Evolutionary conservation across 2,888 invertebrate species (phyloP).

Genomic region (Ormyrus labotus): DNA sequence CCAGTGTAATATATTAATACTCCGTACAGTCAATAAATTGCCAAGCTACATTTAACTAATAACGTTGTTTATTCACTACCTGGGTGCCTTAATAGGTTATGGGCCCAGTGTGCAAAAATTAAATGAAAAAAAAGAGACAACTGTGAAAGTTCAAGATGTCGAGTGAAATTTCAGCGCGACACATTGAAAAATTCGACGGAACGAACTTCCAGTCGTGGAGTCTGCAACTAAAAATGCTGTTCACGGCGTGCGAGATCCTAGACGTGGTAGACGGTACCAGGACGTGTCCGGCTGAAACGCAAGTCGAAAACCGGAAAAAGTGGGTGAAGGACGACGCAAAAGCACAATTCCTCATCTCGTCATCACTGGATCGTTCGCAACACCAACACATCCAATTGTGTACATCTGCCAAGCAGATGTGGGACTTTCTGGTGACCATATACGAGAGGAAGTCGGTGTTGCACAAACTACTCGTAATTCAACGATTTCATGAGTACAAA

Average conservation of each 20-base stretch:
- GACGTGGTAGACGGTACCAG: too few relatives aligned
- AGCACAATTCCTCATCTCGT: neutral
- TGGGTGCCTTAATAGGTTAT: too few relatives aligned
- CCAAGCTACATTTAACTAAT: too few relatives aligned
- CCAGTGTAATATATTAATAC: too few relatives aligned
- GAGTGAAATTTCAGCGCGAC: constrained; percentile 2
- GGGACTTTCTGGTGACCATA: neutral
- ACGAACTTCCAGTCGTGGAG: too few relatives aligned
- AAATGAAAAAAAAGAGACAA: too few relatives aligned
- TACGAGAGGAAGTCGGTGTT: neutral
- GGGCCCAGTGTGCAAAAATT: too few relatives aligned
- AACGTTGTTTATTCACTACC: too few relatives aligned
- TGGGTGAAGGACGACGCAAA: constrained; percentile 2
- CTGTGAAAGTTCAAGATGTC: neutral
- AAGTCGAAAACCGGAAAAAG: neutral
- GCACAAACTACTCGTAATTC: neutral
- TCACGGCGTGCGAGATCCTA: too few relatives aligned
- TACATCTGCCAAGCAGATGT: neutral
- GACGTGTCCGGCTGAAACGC: too few relatives aligned
- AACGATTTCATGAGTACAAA: neutral
- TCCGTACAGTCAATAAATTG: too few relatives aligned
- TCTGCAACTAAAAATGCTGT: too few relatives aligned
- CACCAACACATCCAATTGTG: neutral
- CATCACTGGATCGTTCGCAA: neutral
- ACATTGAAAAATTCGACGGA: neutral